Evolutionary conservation across 2,888 invertebrate genomes (phyloP).

Genomic region (Agrilus mali): DNA sequence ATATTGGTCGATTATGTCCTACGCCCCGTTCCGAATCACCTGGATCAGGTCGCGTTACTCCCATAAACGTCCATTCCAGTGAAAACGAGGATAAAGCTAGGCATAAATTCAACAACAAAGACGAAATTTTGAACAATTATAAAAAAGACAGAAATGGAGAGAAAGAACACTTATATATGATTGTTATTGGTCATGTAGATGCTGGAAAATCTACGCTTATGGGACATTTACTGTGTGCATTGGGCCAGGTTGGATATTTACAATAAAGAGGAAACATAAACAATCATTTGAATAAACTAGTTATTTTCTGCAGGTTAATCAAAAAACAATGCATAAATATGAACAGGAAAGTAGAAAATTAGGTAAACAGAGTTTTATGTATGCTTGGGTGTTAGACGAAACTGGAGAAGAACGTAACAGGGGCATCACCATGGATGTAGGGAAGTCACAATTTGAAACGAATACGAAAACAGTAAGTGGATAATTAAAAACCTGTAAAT

Average conservation of each 20-base stretch:
- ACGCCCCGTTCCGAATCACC: constrained; percentile 62
- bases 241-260: constrained; percentile 51
- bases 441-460: constrained; percentile 85
- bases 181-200: constrained; percentile 94
- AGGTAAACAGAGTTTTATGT: constrained; percentile 96
- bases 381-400: constrained; percentile 98
- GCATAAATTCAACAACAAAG: constrained; percentile 39
- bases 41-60: constrained; percentile 45
- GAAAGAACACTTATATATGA: constrained; percentile 82
- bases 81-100: constrained; percentile 26
- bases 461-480: constrained; percentile 45
- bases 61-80: constrained; percentile 19
- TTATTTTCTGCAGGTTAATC: constrained; percentile 41
- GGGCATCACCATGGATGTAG: constrained; percentile 99
- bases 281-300: neutral
- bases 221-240: constrained; percentile 81
- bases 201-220: constrained; percentile 96
- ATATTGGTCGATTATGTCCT: constrained; percentile 23
- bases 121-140: constrained; percentile 50
- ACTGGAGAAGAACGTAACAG: constrained; percentile 93
- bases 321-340: constrained; percentile 87
- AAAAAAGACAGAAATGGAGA: constrained; percentile 61
- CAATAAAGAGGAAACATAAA: constrained; percentile 1
- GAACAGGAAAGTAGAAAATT: constrained; percentile 94
- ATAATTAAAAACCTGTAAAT: constrained; percentile 11